Evolutionary conservation across 2,888 invertebrate species (phyloP), one percentile per base, ranked within the genome.

Genomic region (Sesia apiformis): DNA sequence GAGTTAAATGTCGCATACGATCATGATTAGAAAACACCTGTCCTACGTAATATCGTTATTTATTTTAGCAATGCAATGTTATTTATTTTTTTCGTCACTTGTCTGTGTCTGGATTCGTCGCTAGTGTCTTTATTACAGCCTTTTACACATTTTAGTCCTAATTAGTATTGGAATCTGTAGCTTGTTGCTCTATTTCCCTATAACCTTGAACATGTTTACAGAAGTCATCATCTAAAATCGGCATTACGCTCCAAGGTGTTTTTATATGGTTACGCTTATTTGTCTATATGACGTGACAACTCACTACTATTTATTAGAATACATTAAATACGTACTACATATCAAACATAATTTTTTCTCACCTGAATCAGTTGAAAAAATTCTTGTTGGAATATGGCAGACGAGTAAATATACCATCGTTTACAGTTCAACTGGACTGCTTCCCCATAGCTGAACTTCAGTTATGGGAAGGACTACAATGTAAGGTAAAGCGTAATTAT

Each of bases 151-250:
- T 23, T 6, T 38, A 4, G 55, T 57, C 55, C 53, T 56, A 60
- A 53, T 60, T 54, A 61, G 60, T 56, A 66, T 55, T 61, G 59
- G 57, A 61, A 58, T 55, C 52, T 56, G 62, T 61, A 50, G 43
- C 53, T 61, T 67, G 66, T 58, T 68, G 69, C 71, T 69, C 60
- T 70, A 65, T 77, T 50, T 72, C 67, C 58, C 57, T 55, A 56
- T 75, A 81, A 81, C 82, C 82, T 82, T 82, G 83, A 71, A 64
- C 50, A 49, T 7, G 54, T 57, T 58, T 56, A 53, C 61, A 60
- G 66, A 75, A 79, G 78, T 76, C 76, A 74, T 78, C 74, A 67
- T 70, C 63, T 70, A 70, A 74, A 58, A 75, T 72, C 65, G 73
- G 72, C 70, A 66, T 66, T 73, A 70, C 65, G 62, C 62, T 63